Conservation (phyloP, 2,113 vertebrate genomes). For the Orycteropus afer region DNA sequence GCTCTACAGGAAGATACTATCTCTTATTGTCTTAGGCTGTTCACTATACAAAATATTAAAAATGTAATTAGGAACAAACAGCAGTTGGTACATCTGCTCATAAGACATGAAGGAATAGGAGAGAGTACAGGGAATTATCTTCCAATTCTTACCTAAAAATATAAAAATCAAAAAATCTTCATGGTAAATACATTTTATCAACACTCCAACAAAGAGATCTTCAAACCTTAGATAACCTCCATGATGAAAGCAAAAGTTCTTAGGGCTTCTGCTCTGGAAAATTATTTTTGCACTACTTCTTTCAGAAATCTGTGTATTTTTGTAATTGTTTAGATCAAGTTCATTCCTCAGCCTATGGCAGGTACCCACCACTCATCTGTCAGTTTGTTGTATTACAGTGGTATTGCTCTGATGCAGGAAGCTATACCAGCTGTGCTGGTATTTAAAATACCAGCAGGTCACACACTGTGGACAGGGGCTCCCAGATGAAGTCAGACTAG, state of each 20-base stretch:
- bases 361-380: background rate
- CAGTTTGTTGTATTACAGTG: background rate
- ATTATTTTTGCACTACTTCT: background rate
- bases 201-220: background rate
- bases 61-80: background rate
- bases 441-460: background rate
- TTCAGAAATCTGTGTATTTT: slow-evolving; percentile 2
- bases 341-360: background rate
- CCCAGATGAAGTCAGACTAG: background rate
- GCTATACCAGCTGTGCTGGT: no score
- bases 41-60: background rate
- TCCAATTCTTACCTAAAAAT: background rate
- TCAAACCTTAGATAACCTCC: background rate
- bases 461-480: background rate
- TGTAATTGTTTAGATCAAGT: background rate
- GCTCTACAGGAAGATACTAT: background rate
- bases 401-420: background rate
- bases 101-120: background rate
- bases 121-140: background rate
- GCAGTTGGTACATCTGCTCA: background rate
- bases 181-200: background rate
- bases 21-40: background rate
- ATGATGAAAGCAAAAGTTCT: background rate
- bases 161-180: background rate
- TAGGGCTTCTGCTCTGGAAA: background rate